Evolutionary conservation across 2,113 vertebrate species (phyloP), one percentile per base, ranked within the genome.

Genomic region (Nannospalax galili): DNA sequence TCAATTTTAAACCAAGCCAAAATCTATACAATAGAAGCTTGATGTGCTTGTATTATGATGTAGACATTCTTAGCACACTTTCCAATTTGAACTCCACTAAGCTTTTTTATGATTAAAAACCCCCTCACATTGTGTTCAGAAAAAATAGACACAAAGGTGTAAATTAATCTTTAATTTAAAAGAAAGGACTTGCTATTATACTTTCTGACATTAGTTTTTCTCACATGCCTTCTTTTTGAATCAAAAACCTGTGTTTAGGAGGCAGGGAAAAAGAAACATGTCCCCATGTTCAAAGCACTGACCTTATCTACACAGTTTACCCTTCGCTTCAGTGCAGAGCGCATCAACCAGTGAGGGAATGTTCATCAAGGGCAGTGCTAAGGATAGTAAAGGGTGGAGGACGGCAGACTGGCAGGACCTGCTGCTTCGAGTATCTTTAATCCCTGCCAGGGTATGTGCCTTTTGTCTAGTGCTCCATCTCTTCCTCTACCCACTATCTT

Each of bases 1-100:
- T n/a, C n/a, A n/a, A n/a, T 96, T 97, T 89, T 89, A 96, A 90
- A 91, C 62, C 20, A 94, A 96, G 35, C 8, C 37, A 22, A 85
- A 94, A 93, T 78, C 62, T 81, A 48, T n/a, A 74, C 84, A 93
- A 90, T 90, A 74, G 80, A 92, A 92, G 19, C 45, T 95, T 92
- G 28, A 87, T 87, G 28, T 94, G 52, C 90, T 88, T 96, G 56
- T 95, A 67, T 94, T 92, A 81, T 92, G 84, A 84, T 85, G 16
- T 88, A 84, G 72, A 81, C 22, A 58, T 88, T 90, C 82, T 93
- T 88, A 78, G 42, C 56, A 45, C 62, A 48, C 85, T 78, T 93
- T n/a, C 56, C 82, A 88, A 32, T 90, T 88, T 90, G 90, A n/a
- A 96, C 24, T 90, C 22, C 22, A 88, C 26, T 92, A 90, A 96